These are phyloP conservation scores for Sphaerodactylus townsendi DNA, from an alignment of 2,113 vertebrate genomes.

Conservation along the genomic window DNA sequence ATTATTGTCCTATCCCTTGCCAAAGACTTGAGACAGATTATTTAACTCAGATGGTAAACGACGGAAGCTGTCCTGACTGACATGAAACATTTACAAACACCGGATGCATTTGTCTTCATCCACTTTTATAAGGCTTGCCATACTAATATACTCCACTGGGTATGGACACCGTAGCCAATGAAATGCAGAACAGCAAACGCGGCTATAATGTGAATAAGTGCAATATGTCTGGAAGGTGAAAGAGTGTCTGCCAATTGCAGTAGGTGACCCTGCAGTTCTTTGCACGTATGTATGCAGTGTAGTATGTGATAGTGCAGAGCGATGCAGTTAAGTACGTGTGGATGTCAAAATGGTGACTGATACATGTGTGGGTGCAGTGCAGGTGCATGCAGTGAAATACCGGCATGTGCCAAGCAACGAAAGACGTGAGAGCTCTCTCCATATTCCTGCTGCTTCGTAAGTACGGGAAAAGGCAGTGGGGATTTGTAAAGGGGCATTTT, in stretches of 20 bases:
- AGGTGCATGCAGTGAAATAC: background rate
- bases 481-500: background rate
- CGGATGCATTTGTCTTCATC: background rate
- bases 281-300: slow-evolving; percentile 29
- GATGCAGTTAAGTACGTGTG: slow-evolving; percentile 11
- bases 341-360: slow-evolving; percentile 26
- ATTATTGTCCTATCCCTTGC: too few species aligned
- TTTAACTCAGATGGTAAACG: background rate
- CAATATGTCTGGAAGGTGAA: background rate
- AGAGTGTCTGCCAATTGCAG: background rate
- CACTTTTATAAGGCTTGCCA: background rate
- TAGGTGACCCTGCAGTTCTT: background rate
- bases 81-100: background rate
- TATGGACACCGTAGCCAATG: background rate
- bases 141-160: background rate
- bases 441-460: background rate
- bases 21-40: too few species aligned
- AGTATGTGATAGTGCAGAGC: slow-evolving; percentile 3
- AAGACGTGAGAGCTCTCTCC: background rate
- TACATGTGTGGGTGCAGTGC: slow-evolving; percentile 18
- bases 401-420: background rate
- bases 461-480: background rate
- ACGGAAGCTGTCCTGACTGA: background rate
- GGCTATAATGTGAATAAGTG: background rate
- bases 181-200: background rate